Conservation (phyloP, 2,113 vertebrate species). For the Pachycephala philippinensis region DNA sequence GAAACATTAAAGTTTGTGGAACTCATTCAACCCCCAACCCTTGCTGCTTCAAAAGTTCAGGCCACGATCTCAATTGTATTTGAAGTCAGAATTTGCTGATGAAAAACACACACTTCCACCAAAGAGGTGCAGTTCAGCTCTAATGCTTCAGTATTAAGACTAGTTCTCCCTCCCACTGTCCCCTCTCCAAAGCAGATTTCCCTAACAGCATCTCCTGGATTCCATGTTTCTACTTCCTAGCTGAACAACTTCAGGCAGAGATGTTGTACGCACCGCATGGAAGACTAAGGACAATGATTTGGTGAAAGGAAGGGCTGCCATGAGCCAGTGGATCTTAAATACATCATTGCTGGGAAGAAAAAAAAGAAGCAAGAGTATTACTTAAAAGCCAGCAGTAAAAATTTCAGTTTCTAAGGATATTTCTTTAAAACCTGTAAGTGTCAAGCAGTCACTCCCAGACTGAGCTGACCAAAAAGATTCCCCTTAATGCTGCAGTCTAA, state of each 20-base stretch:
- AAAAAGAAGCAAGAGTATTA: background rate
- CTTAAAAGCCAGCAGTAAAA: background rate
- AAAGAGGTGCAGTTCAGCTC: background rate
- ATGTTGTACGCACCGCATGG: slow-evolving; percentile 74
- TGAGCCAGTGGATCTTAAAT: slow-evolving; percentile 90
- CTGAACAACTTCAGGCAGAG: background rate
- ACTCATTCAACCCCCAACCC: background rate
- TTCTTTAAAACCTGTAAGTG: background rate
- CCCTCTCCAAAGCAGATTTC: background rate
- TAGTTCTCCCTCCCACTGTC: background rate
- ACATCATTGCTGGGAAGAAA: slow-evolving; percentile 75
- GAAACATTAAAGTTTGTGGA: background rate
- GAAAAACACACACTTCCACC: background rate
- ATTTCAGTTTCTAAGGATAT: background rate
- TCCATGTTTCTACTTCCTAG: background rate
- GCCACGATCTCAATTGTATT: background rate
- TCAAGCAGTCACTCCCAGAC: background rate
- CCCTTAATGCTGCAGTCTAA: background rate
- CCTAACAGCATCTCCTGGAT: background rate
- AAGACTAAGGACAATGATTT: slow-evolving; percentile 86
- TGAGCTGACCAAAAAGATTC: background rate
- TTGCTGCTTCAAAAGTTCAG: background rate
- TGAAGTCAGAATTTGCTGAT: background rate
- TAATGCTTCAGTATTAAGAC: background rate
- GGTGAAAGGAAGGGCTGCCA: slow-evolving; percentile 88